These are phyloP conservation scores for Muscina levida DNA, from an alignment of 2,888 invertebrate genomes.

Conservation along the genomic window DNA sequence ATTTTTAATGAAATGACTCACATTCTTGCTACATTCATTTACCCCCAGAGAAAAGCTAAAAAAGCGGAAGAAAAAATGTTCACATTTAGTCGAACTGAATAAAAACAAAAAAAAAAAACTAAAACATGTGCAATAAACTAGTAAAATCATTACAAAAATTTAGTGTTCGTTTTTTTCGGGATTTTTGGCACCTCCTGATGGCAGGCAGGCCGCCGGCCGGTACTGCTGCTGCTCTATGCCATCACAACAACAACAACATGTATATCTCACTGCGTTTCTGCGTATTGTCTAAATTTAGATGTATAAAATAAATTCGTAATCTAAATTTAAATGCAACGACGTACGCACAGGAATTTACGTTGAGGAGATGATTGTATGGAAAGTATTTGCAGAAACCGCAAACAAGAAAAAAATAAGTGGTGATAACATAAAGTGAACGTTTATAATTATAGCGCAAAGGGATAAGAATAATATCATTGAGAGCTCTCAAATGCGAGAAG, in stretches of 20 bases:
- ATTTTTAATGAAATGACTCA: constrained; percentile 58
- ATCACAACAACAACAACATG: too few species aligned
- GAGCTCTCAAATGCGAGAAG: too few species aligned
- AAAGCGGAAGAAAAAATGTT: not conserved
- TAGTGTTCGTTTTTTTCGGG: not conserved
- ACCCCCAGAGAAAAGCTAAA: constrained; percentile 9
- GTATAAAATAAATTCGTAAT: constrained; percentile 7
- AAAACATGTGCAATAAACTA: too few species aligned
- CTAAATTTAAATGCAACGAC: constrained; percentile 53
- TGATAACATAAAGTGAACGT: too few species aligned
- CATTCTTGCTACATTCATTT: constrained; percentile 29
- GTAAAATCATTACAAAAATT: constrained; percentile 6
- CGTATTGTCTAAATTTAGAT: not conserved
- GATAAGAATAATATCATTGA: too few species aligned
- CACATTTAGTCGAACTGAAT: not conserved
- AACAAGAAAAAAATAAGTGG: too few species aligned
- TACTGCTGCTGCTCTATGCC: too few species aligned
- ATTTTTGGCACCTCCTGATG: not conserved
- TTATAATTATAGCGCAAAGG: too few species aligned
- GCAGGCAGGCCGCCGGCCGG: too few species aligned
- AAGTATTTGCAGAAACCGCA: too few species aligned
- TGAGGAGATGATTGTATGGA: not conserved
- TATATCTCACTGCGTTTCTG: not conserved
- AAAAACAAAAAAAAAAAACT: not conserved
- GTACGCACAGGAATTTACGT: constrained; percentile 50